Percentiles rank a stretch among this genome's conserved stretches.
Conservation (phyloP, 2,113 vertebrate species). For the Jacana jacana region DNA sequence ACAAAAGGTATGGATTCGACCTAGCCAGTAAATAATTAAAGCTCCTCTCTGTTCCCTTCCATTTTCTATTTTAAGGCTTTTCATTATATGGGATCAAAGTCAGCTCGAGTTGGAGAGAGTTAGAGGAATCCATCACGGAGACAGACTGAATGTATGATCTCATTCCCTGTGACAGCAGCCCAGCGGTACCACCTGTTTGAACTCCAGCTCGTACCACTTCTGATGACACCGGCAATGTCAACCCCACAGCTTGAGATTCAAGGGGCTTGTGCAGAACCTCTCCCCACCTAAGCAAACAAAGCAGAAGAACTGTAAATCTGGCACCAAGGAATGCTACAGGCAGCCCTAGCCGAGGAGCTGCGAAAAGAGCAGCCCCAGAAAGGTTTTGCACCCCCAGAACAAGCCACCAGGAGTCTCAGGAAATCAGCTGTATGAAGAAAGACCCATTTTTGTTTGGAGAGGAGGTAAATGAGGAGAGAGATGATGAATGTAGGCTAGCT, state of each 20-base stretch:
- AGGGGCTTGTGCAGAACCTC: neutral
- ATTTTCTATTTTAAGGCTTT: constrained; percentile 57
- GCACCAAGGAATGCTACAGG: neutral
- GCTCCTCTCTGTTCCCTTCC: constrained; percentile 51
- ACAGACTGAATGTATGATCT: constrained; percentile 24
- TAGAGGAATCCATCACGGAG: constrained; percentile 14
- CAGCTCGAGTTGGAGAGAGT: constrained; percentile 46
- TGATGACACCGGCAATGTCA: constrained; percentile 33
- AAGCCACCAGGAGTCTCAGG: neutral
- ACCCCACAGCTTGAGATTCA: neutral
- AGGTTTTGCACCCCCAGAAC: neutral
- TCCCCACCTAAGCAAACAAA: neutral
- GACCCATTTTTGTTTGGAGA: neutral
- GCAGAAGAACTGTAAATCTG: neutral
- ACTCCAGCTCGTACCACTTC: neutral
- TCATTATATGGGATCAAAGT: constrained; percentile 56
- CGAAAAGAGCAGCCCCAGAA: neutral
- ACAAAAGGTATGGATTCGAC: constrained; percentile 36
- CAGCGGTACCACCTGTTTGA: constrained; percentile 19
- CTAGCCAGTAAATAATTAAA: constrained; percentile 61
- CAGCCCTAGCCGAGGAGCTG: neutral
- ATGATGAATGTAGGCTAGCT: neutral
- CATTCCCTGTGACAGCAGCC: constrained; percentile 4
- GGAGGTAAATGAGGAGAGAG: neutral
- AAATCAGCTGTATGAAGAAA: neutral